Evolutionary conservation across 2,797 vertebrate species (phyloP), one percentile per base, ranked within the genome.

Genomic region (Myotis daubentonii): DNA sequence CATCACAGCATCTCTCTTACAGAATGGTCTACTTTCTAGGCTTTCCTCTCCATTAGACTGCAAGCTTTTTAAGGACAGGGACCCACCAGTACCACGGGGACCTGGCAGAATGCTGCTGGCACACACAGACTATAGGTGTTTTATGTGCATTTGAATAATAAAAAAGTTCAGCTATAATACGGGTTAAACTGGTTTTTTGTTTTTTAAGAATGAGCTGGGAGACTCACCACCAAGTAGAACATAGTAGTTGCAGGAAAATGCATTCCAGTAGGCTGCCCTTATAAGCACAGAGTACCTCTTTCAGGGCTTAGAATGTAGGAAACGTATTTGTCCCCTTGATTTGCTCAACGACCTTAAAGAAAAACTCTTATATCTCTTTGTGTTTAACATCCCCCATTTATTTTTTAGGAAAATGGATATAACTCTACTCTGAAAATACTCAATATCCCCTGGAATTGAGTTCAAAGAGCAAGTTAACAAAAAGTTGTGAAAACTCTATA

Each of bases 371-470:
- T 15, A 65, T 72, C 44, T 53, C 60, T 80, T 55, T 83, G 33
- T 47, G 22, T 25, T 55, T 78, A 68, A 92, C 23, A 38, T 11
- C 44, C 19, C 62, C 41, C 30, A 23, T 74, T 74, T 88, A 20
- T 11, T 65, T 93, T 82, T 82, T 94, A 92, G 89, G 53, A n/a
- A 87, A 80, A 87, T n/a, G 3, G 36, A 79, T 89, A 41, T n/a
- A 91, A 84, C 4, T n/a, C 30, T 74, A 49, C 66, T 83, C 38
- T 75, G 91, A 92, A 87, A 87, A 87, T 76, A 51, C 7, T 25
- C 44, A 44, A 91, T 36, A 78, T 12, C 8, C 8, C 1, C 65
- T 65, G 11, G 51, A 79, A 91, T 36, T 65, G 33, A 86, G 8
- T 90, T 84, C 72, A 82, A 93, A 93, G 44, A 78, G 20, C 53